Evolutionary conservation across 2,888 invertebrate species (phyloP).

Genomic region (Biston stratarius): DNA sequence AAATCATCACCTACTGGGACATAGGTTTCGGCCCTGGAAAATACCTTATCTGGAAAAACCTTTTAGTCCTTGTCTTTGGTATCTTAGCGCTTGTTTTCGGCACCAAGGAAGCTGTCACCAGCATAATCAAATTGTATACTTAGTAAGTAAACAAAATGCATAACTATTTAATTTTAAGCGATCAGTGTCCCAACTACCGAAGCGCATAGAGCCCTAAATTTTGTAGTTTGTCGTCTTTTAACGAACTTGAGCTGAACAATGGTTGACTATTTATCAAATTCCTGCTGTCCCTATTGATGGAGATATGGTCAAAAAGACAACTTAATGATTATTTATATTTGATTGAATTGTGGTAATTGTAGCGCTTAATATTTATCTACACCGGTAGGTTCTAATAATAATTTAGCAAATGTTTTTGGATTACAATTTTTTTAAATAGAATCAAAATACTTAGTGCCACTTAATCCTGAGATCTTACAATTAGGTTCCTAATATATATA

Average conservation of each 20-base stretch:
- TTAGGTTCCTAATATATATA: not conserved
- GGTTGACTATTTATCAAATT: not conserved
- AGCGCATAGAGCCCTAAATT: not conserved
- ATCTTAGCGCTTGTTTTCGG: conserved; percentile 94
- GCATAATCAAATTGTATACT: conserved; percentile 59
- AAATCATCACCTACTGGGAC: conserved; percentile 95
- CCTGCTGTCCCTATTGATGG: no score
- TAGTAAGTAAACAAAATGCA: conserved; percentile 42
- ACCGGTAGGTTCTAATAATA: not conserved
- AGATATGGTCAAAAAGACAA: no score
- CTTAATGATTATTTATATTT: no score
- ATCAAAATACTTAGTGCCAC: not conserved
- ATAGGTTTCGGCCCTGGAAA: conserved; percentile 91
- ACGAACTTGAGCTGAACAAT: not conserved
- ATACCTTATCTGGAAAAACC: conserved; percentile 93
- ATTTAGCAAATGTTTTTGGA: not conserved
- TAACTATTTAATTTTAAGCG: conserved; percentile 8
- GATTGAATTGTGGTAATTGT: no score
- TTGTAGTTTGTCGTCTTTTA: not conserved
- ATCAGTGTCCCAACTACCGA: conserved; percentile 47
- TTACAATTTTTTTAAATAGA: no score
- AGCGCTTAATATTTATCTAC: not conserved
- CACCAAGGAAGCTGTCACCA: conserved; percentile 71
- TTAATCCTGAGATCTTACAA: not conserved
- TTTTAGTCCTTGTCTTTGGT: conserved; percentile 91